Percentiles rank a stretch among this genome's conserved stretches.
These are phyloP conservation scores for Acronicta psi DNA, from an alignment of 2,888 invertebrate species.

Conservation along the genomic window DNA sequence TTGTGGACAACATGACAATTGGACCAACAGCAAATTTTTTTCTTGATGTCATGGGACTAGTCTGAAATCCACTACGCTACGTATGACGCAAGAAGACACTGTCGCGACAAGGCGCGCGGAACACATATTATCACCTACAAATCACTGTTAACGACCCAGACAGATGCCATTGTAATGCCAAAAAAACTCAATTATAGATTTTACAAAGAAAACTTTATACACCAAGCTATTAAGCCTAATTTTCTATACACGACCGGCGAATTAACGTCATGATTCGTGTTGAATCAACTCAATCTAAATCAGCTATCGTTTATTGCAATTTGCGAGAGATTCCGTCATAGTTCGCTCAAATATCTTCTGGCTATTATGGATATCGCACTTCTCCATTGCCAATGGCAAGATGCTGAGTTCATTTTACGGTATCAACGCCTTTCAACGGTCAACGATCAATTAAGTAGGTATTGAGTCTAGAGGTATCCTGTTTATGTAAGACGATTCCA, in stretches of 20 bases:
- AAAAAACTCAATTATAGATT: constrained; percentile 40
- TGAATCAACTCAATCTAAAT: constrained; percentile 26
- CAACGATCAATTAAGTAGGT: constrained; percentile 24
- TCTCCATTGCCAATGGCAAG: constrained; percentile 25
- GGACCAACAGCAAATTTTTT: background rate
- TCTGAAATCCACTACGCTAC: constrained; percentile 24
- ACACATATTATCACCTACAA: constrained; percentile 68
- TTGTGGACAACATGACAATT: constrained; percentile 11
- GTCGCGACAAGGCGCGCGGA: constrained; percentile 46
- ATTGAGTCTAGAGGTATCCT: constrained; percentile 53
- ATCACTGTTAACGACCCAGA: constrained; percentile 64
- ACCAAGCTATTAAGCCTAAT: constrained; percentile 28
- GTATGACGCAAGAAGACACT: constrained; percentile 39
- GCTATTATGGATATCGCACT: constrained; percentile 1
- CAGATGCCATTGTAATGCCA: constrained; percentile 43
- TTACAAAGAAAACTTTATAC: constrained; percentile 22
- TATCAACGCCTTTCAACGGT: constrained; percentile 22
- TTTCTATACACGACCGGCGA: constrained; percentile 11
- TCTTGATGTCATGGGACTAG: constrained; percentile 18
- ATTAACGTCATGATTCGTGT: constrained; percentile 10
- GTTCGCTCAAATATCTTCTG: constrained; percentile 9
- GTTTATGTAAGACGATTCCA: constrained; percentile 63
- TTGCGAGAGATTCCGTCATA: constrained; percentile 18
- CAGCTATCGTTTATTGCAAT: constrained; percentile 27
- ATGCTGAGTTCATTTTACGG: constrained; percentile 30